These are phyloP conservation scores for Lepilemur ruficaudatus DNA, from an alignment of 2,797 vertebrate genomes.

Conservation along the genomic window DNA sequence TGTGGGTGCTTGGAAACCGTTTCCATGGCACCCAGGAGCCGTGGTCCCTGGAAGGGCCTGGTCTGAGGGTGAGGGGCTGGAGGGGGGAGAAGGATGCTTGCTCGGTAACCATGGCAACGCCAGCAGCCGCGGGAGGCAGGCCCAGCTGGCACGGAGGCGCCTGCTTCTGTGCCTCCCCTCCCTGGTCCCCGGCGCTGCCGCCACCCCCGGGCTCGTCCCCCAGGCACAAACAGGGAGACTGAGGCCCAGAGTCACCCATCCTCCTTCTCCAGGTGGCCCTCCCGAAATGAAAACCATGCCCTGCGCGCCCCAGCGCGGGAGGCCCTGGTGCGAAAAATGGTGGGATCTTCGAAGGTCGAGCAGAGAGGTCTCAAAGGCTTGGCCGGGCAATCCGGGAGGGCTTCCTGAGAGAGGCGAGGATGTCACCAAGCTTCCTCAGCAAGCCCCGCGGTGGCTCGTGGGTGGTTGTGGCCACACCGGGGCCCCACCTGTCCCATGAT, in stretches of 20 bases:
- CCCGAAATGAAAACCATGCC: background rate
- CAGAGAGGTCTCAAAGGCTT: no score
- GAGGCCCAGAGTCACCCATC: background rate
- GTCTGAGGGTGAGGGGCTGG: constrained; percentile 53
- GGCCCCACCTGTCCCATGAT: background rate
- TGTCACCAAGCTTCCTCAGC: background rate
- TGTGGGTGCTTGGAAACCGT: constrained; percentile 61
- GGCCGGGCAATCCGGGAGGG: background rate
- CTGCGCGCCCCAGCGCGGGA: no score
- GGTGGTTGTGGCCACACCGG: background rate
- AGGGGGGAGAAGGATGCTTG: background rate
- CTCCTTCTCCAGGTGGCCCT: background rate
- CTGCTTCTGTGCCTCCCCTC: background rate
- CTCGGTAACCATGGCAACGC: constrained; percentile 37
- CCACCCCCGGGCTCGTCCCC: background rate
- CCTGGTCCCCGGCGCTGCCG: background rate
- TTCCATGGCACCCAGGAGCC: constrained; percentile 62
- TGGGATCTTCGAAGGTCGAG: background rate
- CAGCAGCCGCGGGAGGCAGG: background rate
- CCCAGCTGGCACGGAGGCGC: constrained; percentile 14
- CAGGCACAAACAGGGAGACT: background rate
- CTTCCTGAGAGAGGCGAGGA: background rate
- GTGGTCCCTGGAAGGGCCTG: constrained; percentile 54
- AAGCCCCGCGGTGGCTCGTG: background rate
- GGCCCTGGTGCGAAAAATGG: no score